Evolutionary conservation across 2,113 vertebrate genomes (phyloP), one percentile per base, ranked within the genome.

Genomic region (Turnix velox): DNA sequence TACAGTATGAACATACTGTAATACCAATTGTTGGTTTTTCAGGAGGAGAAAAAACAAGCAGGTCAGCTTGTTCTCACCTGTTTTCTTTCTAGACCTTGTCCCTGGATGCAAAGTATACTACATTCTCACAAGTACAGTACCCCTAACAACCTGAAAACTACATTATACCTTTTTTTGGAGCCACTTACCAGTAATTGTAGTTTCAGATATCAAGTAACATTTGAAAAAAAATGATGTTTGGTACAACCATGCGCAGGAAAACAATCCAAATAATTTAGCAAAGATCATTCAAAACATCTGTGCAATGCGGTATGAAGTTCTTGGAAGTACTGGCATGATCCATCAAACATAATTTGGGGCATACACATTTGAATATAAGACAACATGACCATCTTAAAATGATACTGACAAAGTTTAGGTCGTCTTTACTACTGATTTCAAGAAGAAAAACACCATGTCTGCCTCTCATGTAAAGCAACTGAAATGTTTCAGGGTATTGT

Each of bases 21-120:
- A 92, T 58, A 89, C 77, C 81, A 90, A 87, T 75, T 92, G 92
- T 84, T 93, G 81, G 71, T 6, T 82, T 92, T 88, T 94, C 87
- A 94, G 77, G 51, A 90, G 77, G 59, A 62, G 61, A 81, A 88
- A 86, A 91, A 68, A 4, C 2, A 10, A 37, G 19, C 35, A 91
- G 81, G 92, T 93, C 84, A 92, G 71, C 69, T 68, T 68, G 62
- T 96, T 87, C 92, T 89, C 8, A 35, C 6, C 3, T 83, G 14
- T 90, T 93, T 92, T 69, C 71, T 73, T 65, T 49, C 73, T 79
- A 91, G 75, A 69, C 14, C 65, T 27, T 31, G 20, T 49, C 33
- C 61, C 67, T 92, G 81, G 45, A 71, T 19, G 69, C 39, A 18
- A 90, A 72, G 46, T 49, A 43, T 33, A 43, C 79, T 75, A 95